Base-by-base conservation (phyloP, 2,113 vertebrate genomes). In the Sinosuthora webbiana region DNA sequence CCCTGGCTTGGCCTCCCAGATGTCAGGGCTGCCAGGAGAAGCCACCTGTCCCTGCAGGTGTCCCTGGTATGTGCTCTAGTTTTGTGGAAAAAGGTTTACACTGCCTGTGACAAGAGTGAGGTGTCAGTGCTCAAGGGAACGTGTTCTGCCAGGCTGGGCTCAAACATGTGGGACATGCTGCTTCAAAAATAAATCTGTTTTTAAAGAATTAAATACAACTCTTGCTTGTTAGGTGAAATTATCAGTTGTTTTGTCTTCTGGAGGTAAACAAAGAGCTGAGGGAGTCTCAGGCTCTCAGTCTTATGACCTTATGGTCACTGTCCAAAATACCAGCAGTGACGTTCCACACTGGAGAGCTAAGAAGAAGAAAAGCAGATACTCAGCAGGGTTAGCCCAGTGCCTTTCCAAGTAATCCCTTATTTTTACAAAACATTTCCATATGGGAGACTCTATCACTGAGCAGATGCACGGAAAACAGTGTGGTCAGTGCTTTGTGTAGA, bases 281-380 rank as follows among this genome's bases (percentile, higher is more conserved):
- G 74, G 87, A 91, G 62, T 84, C 77, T 94, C 81, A 79, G 0
- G 68, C 69, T 78, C 59, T 82, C 83, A 23, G 74, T 96, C 91
- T 87, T 82, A 71, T 92, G 94, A 97, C 93, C 81, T 82, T 79
- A 52, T 96, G 93, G 83, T 96, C 95, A 92, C 73, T 94, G 91
- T 95, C 93, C 95, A 96, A 96, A 96, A 97, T 95, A 89, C 91
- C 94, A 95, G 91, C 6, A 33, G 87, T 94, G 94, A 87, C 1
- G 12, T 91, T 94, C 62, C 83, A 53, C 0, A 0, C 65, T 94
- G 83, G 47, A 95, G 89, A 87, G 21, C 80, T 89, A 17, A 89
- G 80, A n/a, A 92, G 93, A 95, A 94, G 93, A 94, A 97, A 97
- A 96, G 93, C 96, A 97, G 93, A 96, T 76, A 75, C 94, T 84